These are phyloP conservation scores for Pammene fasciana DNA, from an alignment of 2,888 invertebrate species.

Conservation along the genomic window DNA sequence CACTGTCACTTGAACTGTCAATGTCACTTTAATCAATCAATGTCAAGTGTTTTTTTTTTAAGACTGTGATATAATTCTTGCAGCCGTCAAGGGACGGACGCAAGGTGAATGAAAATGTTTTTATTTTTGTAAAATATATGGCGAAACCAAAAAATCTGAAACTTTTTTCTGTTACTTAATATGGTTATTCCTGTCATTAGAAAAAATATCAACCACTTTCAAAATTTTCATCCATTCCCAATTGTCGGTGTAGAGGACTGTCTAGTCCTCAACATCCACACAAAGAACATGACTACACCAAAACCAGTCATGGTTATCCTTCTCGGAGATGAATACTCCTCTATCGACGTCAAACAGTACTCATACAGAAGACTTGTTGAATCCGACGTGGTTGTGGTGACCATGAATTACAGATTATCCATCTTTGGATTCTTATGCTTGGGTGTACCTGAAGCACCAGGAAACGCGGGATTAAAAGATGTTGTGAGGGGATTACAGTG, in stretches of 20 bases:
- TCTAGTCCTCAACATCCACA: constrained; percentile 65
- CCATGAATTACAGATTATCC: constrained; percentile 88
- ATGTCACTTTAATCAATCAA: too few species aligned
- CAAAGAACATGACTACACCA: constrained; percentile 56
- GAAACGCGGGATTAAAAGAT: constrained; percentile 94
- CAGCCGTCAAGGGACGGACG: too few species aligned
- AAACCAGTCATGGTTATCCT: constrained; percentile 74
- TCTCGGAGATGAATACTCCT: constrained; percentile 66
- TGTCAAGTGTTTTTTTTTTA: too few species aligned
- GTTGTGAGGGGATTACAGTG: constrained; percentile 90
- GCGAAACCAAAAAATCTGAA: too few species aligned
- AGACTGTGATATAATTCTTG: too few species aligned
- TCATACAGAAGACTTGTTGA: constrained; percentile 85
- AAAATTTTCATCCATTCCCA: too few species aligned
- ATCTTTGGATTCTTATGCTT: constrained; percentile 88
- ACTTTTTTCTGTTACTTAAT: too few species aligned
- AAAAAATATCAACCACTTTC: too few species aligned
- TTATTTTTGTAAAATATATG: too few species aligned
- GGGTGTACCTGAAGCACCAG: constrained; percentile 85
- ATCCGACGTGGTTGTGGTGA: constrained; percentile 85
- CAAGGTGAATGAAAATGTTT: too few species aligned
- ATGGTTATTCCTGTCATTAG: too few species aligned
- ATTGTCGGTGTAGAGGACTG: constrained; percentile 72
- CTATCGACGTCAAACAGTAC: constrained; percentile 51
- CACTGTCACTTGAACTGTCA: too few species aligned